Percentiles rank a stretch among this genome's conserved stretches.
Evolutionary conservation across 2,888 invertebrate species (phyloP).

Genomic region (Galerucella nymphaeae): DNA sequence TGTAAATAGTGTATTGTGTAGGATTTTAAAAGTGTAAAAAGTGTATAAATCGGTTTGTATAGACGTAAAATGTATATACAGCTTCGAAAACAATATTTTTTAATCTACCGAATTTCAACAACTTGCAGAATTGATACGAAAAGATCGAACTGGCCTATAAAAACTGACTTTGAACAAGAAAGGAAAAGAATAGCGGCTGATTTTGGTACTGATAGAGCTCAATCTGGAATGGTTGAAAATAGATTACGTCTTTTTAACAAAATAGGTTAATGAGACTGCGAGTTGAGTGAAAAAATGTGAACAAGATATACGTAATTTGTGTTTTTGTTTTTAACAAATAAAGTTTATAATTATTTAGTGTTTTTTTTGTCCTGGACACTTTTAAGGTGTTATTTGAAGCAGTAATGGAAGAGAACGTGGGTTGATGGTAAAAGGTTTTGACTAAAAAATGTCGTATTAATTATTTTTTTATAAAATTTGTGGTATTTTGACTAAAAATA

Average conservation of each 20-base stretch:
- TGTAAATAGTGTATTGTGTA: neutral
- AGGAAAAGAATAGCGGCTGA: conserved; percentile 29
- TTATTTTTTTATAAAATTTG: too few species aligned
- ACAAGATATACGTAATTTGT: neutral
- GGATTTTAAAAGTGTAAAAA: neutral
- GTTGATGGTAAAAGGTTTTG: too few species aligned
- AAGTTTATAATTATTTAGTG: neutral
- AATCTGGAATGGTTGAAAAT: conserved; percentile 27
- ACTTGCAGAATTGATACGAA: neutral
- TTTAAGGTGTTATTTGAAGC: too few species aligned
- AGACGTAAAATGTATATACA: neutral
- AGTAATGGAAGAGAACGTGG: too few species aligned
- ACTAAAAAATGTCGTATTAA: too few species aligned
- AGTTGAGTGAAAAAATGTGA: neutral
- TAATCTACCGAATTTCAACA: neutral
- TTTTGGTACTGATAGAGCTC: conserved; percentile 36
- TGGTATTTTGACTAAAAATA: too few species aligned
- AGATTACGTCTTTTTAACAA: conserved; percentile 23
- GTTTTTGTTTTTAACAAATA: neutral
- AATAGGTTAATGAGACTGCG: conserved; percentile 20
- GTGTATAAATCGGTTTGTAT: neutral
- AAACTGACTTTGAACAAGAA: conserved; percentile 17
- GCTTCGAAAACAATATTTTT: neutral
- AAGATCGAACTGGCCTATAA: neutral
- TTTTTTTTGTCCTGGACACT: neutral